Evolutionary conservation across 2,888 invertebrate genomes (phyloP).

Genomic region (Oxyteleia sp.): DNA sequence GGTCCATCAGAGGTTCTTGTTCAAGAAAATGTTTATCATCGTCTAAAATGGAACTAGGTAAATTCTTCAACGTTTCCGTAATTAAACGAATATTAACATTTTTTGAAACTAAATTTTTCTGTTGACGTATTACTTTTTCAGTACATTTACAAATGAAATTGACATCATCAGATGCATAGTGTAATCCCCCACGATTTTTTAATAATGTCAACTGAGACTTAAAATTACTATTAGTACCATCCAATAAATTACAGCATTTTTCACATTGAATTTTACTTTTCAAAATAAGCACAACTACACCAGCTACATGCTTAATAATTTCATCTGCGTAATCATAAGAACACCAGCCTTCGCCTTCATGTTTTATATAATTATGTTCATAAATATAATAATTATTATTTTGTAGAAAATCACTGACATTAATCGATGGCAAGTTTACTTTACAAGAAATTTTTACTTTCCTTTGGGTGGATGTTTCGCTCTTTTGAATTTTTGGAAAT

Average conservation of each 20-base stretch:
- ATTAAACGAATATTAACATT: conserved; percentile 42
- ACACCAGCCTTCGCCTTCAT: conserved; percentile 22
- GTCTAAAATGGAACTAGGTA: conserved; percentile 36
- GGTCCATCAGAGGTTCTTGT: conserved; percentile 38
- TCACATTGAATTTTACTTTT: conserved; percentile 51
- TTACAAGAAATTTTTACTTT: background rate
- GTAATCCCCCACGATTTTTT: conserved; percentile 58
- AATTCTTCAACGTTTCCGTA: conserved; percentile 43
- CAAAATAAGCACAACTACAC: conserved; percentile 38
- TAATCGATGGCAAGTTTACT: conserved; percentile 5
- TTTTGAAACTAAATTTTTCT: conserved; percentile 29
- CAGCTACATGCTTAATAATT: conserved; percentile 46
- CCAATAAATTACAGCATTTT: conserved; percentile 23
- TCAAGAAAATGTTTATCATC: conserved; percentile 38
- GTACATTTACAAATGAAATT: conserved; percentile 47
- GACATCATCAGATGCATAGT: conserved; percentile 55
- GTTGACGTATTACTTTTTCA: conserved; percentile 44
- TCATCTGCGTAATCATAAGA: conserved; percentile 40
- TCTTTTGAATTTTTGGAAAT: conserved; percentile 9
- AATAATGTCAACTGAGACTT: conserved; percentile 42
- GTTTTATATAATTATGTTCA: conserved; percentile 31
- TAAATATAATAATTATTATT: conserved; percentile 16
- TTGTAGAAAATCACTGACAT: conserved; percentile 11
- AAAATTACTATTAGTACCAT: conserved; percentile 10
- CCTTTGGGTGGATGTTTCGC: conserved; percentile 2